These are phyloP conservation scores for Pollenia angustigena DNA, from an alignment of 2,888 invertebrate species.

Conservation along the genomic window DNA sequence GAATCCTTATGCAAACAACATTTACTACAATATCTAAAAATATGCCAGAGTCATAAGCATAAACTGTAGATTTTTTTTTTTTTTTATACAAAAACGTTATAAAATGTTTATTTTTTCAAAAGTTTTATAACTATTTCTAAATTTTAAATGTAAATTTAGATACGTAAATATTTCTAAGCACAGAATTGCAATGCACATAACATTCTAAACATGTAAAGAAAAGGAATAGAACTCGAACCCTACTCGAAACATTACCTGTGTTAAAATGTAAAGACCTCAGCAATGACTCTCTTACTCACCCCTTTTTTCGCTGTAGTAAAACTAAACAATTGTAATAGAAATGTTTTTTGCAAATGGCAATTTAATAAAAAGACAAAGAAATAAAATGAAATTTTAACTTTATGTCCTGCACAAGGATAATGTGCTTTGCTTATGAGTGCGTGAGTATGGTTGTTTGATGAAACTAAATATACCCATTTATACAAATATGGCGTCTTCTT, in stretches of 20 bases:
- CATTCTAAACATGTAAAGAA: not conserved
- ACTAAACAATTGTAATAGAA: conserved; percentile 58
- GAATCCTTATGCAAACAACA: not conserved
- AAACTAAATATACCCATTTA: conserved; percentile 44
- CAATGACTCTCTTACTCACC: conserved; percentile 2
- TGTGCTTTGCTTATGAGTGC: not conserved
- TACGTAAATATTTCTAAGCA: conserved; percentile 13
- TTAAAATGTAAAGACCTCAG: not conserved
- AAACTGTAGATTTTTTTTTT: conserved; percentile 27
- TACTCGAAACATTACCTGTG: conserved; percentile 17
- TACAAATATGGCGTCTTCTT: conserved; percentile 64
- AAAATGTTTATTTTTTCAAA: conserved; percentile 1
- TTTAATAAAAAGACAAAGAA: conserved; percentile 64
- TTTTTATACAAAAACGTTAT: not conserved
- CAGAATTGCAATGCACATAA: not conserved
- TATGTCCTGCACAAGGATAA: conserved; percentile 53
- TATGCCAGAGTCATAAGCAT: conserved; percentile 43
- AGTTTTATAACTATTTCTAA: conserved; percentile 59
- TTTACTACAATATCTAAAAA: conserved; percentile 16
- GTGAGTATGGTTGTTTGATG: not conserved
- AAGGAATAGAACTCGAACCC: conserved; percentile 31
- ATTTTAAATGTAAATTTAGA: conserved; percentile 28
- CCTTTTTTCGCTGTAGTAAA: conserved; percentile 9
- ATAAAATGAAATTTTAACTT: conserved; percentile 54
- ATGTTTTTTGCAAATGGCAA: conserved; percentile 70